Percentiles rank a stretch among this genome's conserved stretches.
These are phyloP conservation scores for Oophaga pumilio DNA, from an alignment of 2,113 vertebrate genomes.

Conservation along the genomic window DNA sequence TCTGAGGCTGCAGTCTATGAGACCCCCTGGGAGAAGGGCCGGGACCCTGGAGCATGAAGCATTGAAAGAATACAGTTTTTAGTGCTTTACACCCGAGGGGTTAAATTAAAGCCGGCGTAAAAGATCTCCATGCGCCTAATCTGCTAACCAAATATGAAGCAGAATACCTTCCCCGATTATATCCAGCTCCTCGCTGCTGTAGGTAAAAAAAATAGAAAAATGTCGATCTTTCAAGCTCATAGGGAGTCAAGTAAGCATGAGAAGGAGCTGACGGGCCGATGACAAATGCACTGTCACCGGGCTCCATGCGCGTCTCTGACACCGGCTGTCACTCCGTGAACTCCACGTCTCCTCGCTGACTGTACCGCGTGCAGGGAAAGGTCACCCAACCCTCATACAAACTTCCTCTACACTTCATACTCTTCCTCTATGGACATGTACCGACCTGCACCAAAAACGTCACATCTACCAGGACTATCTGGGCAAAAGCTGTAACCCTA, in stretches of 20 bases:
- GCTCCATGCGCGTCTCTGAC: slow-evolving; percentile 8
- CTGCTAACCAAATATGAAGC: slow-evolving; percentile 38
- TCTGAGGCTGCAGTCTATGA: neutral
- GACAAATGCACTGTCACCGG: slow-evolving; percentile 48
- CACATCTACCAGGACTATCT: neutral
- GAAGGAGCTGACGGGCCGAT: slow-evolving; percentile 26
- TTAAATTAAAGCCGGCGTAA: neutral
- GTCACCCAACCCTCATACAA: slow-evolving; percentile 35
- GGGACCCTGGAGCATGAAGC: neutral
- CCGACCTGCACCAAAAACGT: neutral
- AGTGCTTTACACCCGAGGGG: neutral
- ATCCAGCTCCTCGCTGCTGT: slow-evolving; percentile 34
- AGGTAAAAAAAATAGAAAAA: slow-evolving; percentile 39
- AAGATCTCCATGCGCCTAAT: neutral
- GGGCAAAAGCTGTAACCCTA: neutral
- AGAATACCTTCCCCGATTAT: neutral
- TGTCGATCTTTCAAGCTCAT: slow-evolving; percentile 44
- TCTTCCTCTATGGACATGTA: slow-evolving; percentile 9
- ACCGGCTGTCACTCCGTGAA: neutral
- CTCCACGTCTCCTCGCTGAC: neutral
- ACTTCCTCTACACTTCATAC: slow-evolving; percentile 35
- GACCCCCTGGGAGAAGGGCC: neutral
- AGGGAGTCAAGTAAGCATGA: slow-evolving; percentile 37
- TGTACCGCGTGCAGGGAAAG: neutral
- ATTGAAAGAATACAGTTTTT: neutral